Evolutionary conservation across 2,113 vertebrate species (phyloP).

Genomic region (Todiramphus chloris): DNA sequence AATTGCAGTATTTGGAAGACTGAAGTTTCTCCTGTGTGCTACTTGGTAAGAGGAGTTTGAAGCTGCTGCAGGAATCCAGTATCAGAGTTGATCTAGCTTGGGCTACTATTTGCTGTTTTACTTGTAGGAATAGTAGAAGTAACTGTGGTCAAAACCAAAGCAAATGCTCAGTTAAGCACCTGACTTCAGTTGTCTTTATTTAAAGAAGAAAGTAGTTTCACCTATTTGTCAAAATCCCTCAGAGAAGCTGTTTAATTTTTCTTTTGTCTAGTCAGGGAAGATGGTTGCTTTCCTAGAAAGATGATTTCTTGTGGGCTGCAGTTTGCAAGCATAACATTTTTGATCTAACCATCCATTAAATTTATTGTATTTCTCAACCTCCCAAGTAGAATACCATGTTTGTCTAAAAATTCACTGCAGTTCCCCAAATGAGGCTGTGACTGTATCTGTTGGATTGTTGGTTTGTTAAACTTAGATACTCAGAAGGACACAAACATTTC

Average conservation of each 20-base stretch:
- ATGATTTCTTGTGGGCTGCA: neutral
- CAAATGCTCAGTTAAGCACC: neutral
- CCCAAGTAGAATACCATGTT: slow-evolving; percentile 26
- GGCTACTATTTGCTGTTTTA: neutral
- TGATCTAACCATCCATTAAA: neutral
- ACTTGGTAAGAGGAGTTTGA: neutral
- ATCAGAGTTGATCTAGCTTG: neutral
- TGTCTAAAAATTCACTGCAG: neutral
- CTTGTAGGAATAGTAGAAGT: neutral
- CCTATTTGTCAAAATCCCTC: neutral
- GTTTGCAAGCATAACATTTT: slow-evolving; percentile 15
- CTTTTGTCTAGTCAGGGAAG: neutral
- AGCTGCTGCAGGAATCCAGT: neutral
- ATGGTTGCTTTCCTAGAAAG: neutral
- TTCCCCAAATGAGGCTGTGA: neutral
- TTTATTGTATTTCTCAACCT: neutral
- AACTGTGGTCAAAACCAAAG: neutral
- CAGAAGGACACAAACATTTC: neutral
- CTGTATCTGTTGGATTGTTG: neutral
- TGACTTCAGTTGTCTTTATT: neutral
- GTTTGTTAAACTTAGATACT: neutral
- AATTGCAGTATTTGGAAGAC: neutral
- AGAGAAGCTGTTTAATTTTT: neutral
- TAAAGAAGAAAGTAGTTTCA: neutral
- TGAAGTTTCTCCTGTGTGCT: neutral